Evolutionary conservation across 92 coral and sea anemone species (phyloP).

Genomic region (Phenganax stokvisi): DNA sequence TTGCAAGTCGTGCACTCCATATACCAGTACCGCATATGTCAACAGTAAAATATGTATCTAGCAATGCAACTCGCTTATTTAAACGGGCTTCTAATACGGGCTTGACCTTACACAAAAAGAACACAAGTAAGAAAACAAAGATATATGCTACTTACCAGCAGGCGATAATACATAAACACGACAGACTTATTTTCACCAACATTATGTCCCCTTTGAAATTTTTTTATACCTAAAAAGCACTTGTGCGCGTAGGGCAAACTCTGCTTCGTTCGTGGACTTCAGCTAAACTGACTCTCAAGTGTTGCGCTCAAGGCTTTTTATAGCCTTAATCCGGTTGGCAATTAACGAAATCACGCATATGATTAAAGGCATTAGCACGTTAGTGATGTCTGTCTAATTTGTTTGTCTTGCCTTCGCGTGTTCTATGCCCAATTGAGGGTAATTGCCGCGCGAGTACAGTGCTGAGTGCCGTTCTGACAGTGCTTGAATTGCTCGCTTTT

Average conservation of each 20-base stretch:
- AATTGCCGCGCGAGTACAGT: not conserved
- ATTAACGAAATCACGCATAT: constrained; percentile 25
- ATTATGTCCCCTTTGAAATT: not conserved
- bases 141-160: constrained; percentile 14
- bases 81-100: not conserved
- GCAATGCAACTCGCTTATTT: not conserved
- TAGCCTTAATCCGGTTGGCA: constrained; percentile 18
- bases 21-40: too few species aligned
- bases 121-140: not conserved
- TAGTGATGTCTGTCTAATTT: constrained; percentile 10
- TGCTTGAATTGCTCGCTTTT: constrained; percentile 15
- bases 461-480: constrained; percentile 32
- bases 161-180: not conserved
- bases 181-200: not conserved
- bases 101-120: not conserved
- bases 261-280: not conserved
- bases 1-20: too few species aligned
- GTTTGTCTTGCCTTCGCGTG: constrained; percentile 21
- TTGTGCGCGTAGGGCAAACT: too few species aligned
- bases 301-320: not conserved
- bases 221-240: not conserved
- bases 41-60: too few species aligned
- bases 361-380: constrained; percentile 14
- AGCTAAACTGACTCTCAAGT: not conserved
- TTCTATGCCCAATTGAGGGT: constrained; percentile 23